These are phyloP conservation scores for Trachelus iudaicus DNA, from an alignment of 2,888 invertebrate species.

Conservation along the genomic window DNA sequence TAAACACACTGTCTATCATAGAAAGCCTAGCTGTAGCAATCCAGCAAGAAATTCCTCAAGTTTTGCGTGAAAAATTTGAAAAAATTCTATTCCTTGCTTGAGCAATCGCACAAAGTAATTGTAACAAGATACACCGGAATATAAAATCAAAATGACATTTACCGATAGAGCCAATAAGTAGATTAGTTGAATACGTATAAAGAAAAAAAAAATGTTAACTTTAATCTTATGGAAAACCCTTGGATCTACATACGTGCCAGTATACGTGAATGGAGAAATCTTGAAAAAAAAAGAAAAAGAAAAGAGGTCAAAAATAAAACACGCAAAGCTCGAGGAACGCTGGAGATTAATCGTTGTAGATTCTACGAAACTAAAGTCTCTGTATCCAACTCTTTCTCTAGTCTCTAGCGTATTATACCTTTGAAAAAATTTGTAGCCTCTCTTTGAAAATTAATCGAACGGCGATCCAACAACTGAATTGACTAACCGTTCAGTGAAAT, in stretches of 20 bases:
- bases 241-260: not conserved
- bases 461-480: constrained; percentile 18
- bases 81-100: not conserved
- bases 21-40: constrained; percentile 41
- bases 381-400: constrained; percentile 41
- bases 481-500: constrained; percentile 35
- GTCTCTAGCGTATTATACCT: constrained; percentile 40
- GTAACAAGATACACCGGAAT: not conserved
- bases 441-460: constrained; percentile 19
- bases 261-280: not conserved
- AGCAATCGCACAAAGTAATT: not conserved
- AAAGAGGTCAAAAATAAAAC: not conserved
- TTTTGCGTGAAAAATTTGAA: not conserved
- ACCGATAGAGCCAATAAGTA: not conserved
- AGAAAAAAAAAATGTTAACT: too few relatives aligned
- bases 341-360: constrained; percentile 45
- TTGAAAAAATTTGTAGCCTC: constrained; percentile 31
- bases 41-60: constrained; percentile 37
- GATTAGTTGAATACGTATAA: not conserved
- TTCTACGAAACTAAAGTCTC: constrained; percentile 34
- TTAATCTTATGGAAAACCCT: too few relatives aligned
- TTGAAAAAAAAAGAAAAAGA: not conserved
- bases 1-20: constrained; percentile 47
- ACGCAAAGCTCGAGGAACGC: constrained; percentile 36
- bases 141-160: not conserved